These are phyloP conservation scores for Poecilia latipinna DNA, from an alignment of 2,113 vertebrate genomes.

Conservation along the genomic window DNA sequence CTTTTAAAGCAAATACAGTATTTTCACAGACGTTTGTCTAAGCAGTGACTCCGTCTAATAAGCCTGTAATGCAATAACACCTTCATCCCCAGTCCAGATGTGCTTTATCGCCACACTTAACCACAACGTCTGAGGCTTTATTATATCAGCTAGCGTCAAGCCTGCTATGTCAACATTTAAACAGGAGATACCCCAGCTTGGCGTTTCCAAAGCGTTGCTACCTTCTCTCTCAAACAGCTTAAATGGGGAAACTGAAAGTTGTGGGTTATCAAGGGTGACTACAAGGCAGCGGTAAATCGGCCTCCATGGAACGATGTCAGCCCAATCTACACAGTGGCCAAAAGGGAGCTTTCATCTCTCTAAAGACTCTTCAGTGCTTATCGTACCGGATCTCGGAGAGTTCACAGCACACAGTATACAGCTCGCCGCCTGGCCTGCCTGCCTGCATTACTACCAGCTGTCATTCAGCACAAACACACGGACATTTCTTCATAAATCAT, in stretches of 20 bases:
- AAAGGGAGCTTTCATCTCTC: conserved; percentile 54
- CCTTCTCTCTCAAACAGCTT: conserved; percentile 26
- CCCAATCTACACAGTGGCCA: conserved; percentile 34
- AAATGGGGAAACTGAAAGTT: conserved; percentile 34
- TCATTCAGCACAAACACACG: conserved; percentile 38
- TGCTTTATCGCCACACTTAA: conserved; percentile 34
- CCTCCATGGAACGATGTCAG: conserved; percentile 31
- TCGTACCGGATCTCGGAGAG: conserved; percentile 37
- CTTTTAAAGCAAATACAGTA: conserved; percentile 34
- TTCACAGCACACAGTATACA: conserved; percentile 8
- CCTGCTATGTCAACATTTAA: conserved; percentile 36
- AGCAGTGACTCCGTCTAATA: conserved; percentile 1
- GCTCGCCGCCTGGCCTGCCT: conserved; percentile 9
- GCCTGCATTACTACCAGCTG: conserved; percentile 24
- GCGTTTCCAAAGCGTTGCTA: conserved; percentile 7
- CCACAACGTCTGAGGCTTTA: conserved; percentile 21
- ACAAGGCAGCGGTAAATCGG: conserved; percentile 44
- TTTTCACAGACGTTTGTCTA: conserved; percentile 26
- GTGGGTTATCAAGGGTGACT: conserved; percentile 55
- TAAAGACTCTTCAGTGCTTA: conserved; percentile 43
- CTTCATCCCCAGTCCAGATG: background rate
- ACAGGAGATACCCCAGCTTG: conserved; percentile 4
- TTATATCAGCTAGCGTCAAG: conserved; percentile 28
- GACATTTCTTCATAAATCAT: conserved; percentile 64
- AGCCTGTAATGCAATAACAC: conserved; percentile 13